A percentile compares a stretch with the other conserved stretches of the same genome.
Conservation (phyloP, 1,140 invertebrate genomes). For the Neuroterus valhalla region DNA sequence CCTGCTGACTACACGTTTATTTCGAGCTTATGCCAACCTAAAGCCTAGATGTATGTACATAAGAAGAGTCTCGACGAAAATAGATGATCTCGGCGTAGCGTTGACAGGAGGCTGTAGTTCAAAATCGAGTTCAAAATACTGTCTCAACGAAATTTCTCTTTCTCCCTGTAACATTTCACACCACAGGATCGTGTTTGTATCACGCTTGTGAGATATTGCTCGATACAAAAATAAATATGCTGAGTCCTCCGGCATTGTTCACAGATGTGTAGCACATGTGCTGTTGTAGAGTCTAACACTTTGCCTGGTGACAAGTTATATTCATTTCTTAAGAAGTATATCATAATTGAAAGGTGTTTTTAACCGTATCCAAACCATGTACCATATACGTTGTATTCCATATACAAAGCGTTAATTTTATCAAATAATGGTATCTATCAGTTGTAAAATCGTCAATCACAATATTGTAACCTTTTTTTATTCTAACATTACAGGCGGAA, state of each 20-base stretch:
- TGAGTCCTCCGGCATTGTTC: not conserved
- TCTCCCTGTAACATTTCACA: not conserved
- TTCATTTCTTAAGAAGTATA: not conserved
- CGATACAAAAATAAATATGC: conserved; percentile 12
- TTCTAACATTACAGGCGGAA: conserved; percentile 84
- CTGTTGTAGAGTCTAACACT: not conserved
- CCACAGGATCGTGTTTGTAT: not conserved
- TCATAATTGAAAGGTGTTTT: not conserved
- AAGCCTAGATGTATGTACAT: no score
- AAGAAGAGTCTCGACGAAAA: conserved; percentile 54
- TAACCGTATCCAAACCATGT: no score
- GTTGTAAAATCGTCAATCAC: not conserved
- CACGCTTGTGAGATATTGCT: not conserved
- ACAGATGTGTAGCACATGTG: not conserved
- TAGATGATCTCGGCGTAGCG: conserved; percentile 54
- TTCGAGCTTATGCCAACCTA: conserved; percentile 37
- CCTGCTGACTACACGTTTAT: conserved; percentile 51
- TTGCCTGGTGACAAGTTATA: not conserved
- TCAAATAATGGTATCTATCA: no score
- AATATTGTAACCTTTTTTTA: not conserved
- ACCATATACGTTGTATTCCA: no score
- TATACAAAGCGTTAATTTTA: not conserved
- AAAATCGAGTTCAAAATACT: no score
- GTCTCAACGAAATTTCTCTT: not conserved
- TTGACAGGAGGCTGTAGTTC: not conserved